phyloP scores from a whole-genome alignment of 2,888 invertebrate species.

The Mactromeris polynyma region DNA sequence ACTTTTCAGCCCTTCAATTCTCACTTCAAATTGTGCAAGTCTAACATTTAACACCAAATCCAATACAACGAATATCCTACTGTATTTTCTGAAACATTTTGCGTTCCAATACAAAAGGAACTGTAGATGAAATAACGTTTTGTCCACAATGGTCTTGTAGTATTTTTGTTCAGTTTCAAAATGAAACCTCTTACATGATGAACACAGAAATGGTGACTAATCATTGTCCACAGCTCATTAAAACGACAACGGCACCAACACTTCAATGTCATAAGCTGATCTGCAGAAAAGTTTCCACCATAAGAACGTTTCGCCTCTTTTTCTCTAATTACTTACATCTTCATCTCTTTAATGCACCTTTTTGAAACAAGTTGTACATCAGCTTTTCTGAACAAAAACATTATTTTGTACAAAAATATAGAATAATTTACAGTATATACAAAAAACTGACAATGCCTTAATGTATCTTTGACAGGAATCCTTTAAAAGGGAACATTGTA shows the following conservation, averaged over 20 bases:
- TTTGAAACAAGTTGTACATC: constrained; percentile 15
- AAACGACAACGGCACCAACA: neutral
- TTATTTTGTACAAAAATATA: constrained; percentile 61
- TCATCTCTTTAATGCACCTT: constrained; percentile 24
- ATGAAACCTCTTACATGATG: constrained; percentile 15
- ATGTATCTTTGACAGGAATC: constrained; percentile 13
- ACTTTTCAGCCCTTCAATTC: neutral
- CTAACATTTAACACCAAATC: neutral
- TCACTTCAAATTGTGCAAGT: neutral
- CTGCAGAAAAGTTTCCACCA: neutral
- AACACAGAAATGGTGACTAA: constrained; percentile 37
- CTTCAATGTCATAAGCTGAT: neutral
- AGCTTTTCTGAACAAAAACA: constrained; percentile 29
- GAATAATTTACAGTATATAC: constrained; percentile 68
- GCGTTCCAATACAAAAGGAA: neutral
- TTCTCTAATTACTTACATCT: neutral
- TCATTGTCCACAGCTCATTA: neutral
- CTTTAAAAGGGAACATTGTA: neutral
- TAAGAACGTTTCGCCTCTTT: constrained; percentile 4
- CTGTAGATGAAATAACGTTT: neutral
- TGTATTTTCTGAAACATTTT: neutral
- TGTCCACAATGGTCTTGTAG: constrained; percentile 14
- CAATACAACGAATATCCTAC: neutral
- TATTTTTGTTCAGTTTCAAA: constrained; percentile 2
- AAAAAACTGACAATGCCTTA: constrained; percentile 18